Evolutionary conservation across 2,888 invertebrate genomes (phyloP).

Genomic region (Trichogramma dendrolimi): DNA sequence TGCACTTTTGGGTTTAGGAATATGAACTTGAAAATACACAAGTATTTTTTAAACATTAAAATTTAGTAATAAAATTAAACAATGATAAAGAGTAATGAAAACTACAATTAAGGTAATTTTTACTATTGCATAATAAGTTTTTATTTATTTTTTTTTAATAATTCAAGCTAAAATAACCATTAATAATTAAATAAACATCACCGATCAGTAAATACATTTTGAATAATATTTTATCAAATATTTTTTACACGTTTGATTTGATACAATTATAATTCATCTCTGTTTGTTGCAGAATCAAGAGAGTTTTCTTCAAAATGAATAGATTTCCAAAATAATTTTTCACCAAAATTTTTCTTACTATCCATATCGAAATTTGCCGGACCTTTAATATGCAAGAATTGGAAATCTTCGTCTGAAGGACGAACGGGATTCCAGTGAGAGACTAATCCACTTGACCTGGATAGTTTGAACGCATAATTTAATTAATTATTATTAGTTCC

Average conservation of each 20-base stretch:
- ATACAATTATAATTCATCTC: conserved; percentile 28
- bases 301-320: conserved; percentile 62
- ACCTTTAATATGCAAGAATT: conserved; percentile 56
- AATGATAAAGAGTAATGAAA: neutral
- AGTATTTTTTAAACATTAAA: no score
- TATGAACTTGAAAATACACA: no score
- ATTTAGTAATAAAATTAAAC: neutral
- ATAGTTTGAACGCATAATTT: no score
- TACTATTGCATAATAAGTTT: neutral
- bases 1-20: neutral
- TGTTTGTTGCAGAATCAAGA: conserved; percentile 48
- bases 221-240: neutral
- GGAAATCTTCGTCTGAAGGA: conserved; percentile 51
- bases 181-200: neutral
- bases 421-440: conserved; percentile 56
- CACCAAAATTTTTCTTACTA: conserved; percentile 55
- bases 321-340: conserved; percentile 61
- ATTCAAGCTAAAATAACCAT: neutral
- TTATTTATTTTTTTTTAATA: no score
- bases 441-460: conserved; percentile 51
- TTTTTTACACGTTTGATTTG: neutral
- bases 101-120: neutral
- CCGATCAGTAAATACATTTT: neutral
- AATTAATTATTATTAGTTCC: no score
- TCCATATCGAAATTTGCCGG: conserved; percentile 54